Conservation (phyloP, 2,888 invertebrate genomes). For the Fragum whitleyi region DNA sequence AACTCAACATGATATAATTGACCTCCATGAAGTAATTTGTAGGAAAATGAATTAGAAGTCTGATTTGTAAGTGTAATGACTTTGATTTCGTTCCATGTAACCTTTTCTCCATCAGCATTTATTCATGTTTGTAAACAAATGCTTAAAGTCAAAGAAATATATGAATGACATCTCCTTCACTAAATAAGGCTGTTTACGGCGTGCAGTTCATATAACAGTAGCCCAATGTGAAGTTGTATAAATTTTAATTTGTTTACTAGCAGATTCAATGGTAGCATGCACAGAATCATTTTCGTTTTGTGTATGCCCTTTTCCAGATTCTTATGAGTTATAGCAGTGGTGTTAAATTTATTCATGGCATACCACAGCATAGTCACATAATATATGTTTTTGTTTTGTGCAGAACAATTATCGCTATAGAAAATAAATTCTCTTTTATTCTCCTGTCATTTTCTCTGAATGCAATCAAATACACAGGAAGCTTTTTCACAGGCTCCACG, state of each 20-base stretch:
- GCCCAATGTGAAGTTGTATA: constrained; percentile 34
- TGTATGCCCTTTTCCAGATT: constrained; percentile 46
- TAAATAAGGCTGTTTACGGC: constrained; percentile 6
- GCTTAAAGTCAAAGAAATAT: constrained; percentile 32
- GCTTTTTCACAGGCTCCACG: constrained; percentile 48
- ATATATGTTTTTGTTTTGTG: constrained; percentile 51
- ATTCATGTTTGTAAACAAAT: neutral
- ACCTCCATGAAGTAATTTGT: neutral
- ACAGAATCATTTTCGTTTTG: constrained; percentile 37
- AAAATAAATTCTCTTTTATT: too few relatives aligned
- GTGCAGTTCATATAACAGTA: neutral
- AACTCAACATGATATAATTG: neutral
- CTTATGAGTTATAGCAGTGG: constrained; percentile 30
- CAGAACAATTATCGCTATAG: constrained; percentile 14
- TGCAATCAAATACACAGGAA: constrained; percentile 33
- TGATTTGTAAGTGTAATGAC: neutral
- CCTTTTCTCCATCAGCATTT: constrained; percentile 22
- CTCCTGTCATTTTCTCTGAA: neutral
- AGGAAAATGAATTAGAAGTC: neutral
- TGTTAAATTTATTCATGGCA: constrained; percentile 30
- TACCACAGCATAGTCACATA: constrained; percentile 47
- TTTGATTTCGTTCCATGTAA: constrained; percentile 27
- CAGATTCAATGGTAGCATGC: constrained; percentile 29
- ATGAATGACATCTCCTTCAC: constrained; percentile 7
- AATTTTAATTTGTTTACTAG: constrained; percentile 12